Evolutionary conservation across 2,113 vertebrate species (phyloP), one percentile per base, ranked within the genome.

Genomic region (Gobius niger): DNA sequence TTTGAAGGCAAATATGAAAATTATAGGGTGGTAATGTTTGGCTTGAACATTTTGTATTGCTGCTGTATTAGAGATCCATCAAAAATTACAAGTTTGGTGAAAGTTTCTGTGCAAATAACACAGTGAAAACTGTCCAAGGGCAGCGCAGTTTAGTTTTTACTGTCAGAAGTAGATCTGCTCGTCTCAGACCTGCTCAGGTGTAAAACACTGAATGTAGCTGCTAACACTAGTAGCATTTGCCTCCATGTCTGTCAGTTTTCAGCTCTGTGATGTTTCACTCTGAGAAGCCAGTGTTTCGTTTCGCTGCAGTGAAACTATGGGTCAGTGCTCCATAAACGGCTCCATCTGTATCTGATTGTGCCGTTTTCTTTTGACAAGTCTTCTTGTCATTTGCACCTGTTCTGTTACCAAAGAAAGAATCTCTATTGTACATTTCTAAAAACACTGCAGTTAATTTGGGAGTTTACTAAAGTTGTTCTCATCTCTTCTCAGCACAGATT

Each of bases 261-360:
- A 42, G 40, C 42, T 42, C 9, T 60, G 41, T 60, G 34, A 60
- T 60, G 40, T 14, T 14, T 59, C 34, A 59, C 24, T 41, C 11
- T 60, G 56, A 42, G 41, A 42, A 34, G 15, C 57, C 34, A 60
- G 16, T 42, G 40, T 44, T 16, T 9, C 16, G 40, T 42, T 40
- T 60, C 14, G 9, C 40, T 44, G 14, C 57, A 60, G 34, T 15
- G 8, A 16, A 60, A 44, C 8, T 15, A 44, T 60, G 57, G 40
- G 57, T 60, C 40, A 60, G 57, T 42, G 34, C 14, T 44, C 42
- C 14, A 40, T 14, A 57, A 57, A 57, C 7, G 24, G 24, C 54
- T 57, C 54, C 24, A 57, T 57, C 54, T 40, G 53, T 56, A 40
- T n/a, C 56, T 59, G 56, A 59, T 59, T 34, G 56, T 14, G 7